phyloP scores from a whole-genome alignment of 2,113 vertebrate species.

The Catagonus wagneri region DNA sequence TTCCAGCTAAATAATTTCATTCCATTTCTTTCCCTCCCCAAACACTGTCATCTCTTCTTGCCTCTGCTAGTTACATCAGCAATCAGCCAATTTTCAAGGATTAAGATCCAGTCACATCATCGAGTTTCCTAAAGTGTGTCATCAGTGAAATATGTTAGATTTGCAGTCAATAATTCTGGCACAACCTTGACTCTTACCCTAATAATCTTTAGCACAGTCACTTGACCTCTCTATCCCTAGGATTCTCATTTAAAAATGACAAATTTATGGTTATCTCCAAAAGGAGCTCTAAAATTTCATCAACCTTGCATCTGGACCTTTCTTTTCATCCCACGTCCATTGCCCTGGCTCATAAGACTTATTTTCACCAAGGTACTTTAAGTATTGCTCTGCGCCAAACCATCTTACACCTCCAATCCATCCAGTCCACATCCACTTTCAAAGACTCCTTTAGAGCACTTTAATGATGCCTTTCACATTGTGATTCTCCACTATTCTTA shows the following conservation, averaged over 20 bases:
- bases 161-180: neutral
- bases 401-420: neutral
- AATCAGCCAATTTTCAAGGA: neutral
- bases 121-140: conserved; percentile 14
- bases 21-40: neutral
- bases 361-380: neutral
- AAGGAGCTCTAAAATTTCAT: conserved; percentile 35
- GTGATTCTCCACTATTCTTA: neutral
- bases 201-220: conserved; percentile 45
- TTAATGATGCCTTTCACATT: neutral
- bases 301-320: neutral
- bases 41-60: neutral
- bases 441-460: neutral
- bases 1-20: neutral
- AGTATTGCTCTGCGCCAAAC: neutral
- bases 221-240: neutral
- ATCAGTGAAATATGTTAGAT: neutral
- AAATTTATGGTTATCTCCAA: neutral
- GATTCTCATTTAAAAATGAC: neutral
- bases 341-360: neutral
- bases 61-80: neutral
- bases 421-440: neutral
- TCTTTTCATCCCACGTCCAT: neutral
- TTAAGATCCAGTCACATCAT: neutral
- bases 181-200: conserved; percentile 29